Conservation (phyloP, 2,113 vertebrate genomes). For the Andinoacara biseriatus region DNA sequence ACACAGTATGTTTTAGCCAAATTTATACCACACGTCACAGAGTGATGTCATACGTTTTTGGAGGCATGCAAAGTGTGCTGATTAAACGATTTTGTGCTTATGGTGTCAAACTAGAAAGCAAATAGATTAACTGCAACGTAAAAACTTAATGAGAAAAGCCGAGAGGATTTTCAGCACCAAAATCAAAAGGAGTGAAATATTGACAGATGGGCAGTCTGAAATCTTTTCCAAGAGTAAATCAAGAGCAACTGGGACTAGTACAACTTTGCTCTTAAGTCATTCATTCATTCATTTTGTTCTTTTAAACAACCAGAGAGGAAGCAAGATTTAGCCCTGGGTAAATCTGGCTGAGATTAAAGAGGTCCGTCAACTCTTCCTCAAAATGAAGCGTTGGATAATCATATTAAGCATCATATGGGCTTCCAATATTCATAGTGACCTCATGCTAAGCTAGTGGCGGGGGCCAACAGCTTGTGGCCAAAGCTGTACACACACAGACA, state of each 20-base stretch:
- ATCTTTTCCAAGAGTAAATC: conserved; percentile 47
- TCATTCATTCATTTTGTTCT: conserved; percentile 29
- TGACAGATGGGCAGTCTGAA: conserved; percentile 61
- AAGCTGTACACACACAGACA: conserved; percentile 6
- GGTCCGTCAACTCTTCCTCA: conserved; percentile 71
- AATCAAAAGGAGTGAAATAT: conserved; percentile 55
- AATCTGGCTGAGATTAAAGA: conserved; percentile 74
- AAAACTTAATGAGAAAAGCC: conserved; percentile 41
- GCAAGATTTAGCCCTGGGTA: conserved; percentile 60
- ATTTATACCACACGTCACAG: not conserved
- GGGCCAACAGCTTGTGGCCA: conserved; percentile 49
- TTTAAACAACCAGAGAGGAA: conserved; percentile 45
- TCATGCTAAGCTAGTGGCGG: conserved; percentile 59
- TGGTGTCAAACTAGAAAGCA: not conserved
- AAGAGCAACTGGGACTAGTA: conserved; percentile 36
- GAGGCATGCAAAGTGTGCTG: not conserved
- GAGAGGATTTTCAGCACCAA: conserved; percentile 34
- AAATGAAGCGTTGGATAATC: conserved; percentile 69
- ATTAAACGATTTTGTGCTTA: not conserved
- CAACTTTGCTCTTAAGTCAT: conserved; percentile 15
- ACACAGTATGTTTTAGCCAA: conserved; percentile 38
- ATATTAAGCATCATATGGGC: conserved; percentile 75
- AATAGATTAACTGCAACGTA: conserved; percentile 17
- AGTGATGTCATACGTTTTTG: not conserved
- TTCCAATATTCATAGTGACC: conserved; percentile 62